These are phyloP conservation scores for Montipora cactus DNA, from an alignment of 64 coral and sea anemone species.

Conservation along the genomic window DNA sequence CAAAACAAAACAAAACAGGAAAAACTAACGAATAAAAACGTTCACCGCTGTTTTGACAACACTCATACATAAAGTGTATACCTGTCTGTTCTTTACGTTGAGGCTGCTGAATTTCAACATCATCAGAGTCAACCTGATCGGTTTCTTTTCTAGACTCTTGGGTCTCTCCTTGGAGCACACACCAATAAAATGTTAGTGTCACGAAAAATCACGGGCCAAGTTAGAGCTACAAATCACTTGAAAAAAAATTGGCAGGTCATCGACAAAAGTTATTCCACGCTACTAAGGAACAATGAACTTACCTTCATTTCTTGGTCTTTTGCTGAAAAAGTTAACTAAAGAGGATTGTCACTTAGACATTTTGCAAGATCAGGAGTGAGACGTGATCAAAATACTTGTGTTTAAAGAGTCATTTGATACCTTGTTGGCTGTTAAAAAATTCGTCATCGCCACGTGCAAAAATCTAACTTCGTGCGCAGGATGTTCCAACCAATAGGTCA, in stretches of 20 bases:
- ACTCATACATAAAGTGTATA: neutral
- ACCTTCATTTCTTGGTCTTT: neutral
- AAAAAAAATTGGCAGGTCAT: neutral
- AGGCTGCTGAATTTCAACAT: neutral
- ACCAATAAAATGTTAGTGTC: neutral
- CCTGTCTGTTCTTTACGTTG: neutral
- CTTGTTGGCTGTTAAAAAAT: neutral
- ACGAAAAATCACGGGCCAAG: too few species aligned
- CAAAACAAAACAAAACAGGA: neutral
- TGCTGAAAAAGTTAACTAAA: neutral
- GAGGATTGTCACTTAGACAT: neutral
- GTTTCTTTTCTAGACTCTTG: constrained; percentile 12
- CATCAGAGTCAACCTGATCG: neutral
- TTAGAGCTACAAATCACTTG: neutral
- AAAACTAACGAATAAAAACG: too few species aligned
- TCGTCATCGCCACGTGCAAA: neutral
- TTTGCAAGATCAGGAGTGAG: neutral
- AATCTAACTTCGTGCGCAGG: too few species aligned
- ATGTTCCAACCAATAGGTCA: too few species aligned
- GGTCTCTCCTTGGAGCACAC: constrained; percentile 1
- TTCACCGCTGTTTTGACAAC: too few species aligned
- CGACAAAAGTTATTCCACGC: neutral
- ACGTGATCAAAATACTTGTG: neutral
- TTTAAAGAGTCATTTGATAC: neutral
- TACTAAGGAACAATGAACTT: neutral